Percentiles rank a stretch among this genome's conserved stretches.
These are phyloP conservation scores for Heliconius hortense DNA, from an alignment of 2,888 invertebrate genomes.

Conservation along the genomic window DNA sequence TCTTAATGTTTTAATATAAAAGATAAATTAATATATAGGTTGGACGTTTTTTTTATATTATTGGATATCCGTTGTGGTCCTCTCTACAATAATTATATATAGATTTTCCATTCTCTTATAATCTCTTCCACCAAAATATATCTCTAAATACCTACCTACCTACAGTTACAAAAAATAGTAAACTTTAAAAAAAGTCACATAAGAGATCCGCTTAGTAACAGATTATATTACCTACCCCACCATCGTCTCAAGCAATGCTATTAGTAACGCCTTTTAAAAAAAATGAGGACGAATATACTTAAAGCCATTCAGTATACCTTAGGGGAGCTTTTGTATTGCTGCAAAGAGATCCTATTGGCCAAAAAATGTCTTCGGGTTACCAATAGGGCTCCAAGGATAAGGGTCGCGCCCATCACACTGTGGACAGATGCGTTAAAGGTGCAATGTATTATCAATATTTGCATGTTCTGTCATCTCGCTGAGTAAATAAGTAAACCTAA, in stretches of 20 bases:
- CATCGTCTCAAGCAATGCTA: constrained; percentile 20
- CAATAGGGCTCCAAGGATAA: constrained; percentile 64
- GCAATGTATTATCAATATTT: constrained; percentile 59
- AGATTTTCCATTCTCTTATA: neutral
- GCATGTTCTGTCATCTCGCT: constrained; percentile 51
- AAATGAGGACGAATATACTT: constrained; percentile 43
- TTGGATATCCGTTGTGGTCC: no score
- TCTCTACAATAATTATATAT: no score
- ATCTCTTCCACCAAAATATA: neutral
- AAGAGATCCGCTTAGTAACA: constrained; percentile 18
- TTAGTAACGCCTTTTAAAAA: constrained; percentile 40
- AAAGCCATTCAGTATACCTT: constrained; percentile 46
- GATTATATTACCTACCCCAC: constrained; percentile 24
- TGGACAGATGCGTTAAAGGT: constrained; percentile 68
- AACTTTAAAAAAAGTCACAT: constrained; percentile 6
- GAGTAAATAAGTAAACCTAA: constrained; percentile 48
- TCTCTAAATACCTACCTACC: neutral
- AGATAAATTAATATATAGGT: neutral
- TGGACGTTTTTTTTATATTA: no score
- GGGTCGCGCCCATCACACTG: constrained; percentile 52
- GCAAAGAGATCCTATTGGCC: constrained; percentile 59
- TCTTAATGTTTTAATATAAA: neutral
- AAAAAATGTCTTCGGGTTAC: constrained; percentile 49
- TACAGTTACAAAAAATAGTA: no score
- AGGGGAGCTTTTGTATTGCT: constrained; percentile 58